phyloP scores from a whole-genome alignment of 2,888 invertebrate species.

The Nemoura dubitans region DNA sequence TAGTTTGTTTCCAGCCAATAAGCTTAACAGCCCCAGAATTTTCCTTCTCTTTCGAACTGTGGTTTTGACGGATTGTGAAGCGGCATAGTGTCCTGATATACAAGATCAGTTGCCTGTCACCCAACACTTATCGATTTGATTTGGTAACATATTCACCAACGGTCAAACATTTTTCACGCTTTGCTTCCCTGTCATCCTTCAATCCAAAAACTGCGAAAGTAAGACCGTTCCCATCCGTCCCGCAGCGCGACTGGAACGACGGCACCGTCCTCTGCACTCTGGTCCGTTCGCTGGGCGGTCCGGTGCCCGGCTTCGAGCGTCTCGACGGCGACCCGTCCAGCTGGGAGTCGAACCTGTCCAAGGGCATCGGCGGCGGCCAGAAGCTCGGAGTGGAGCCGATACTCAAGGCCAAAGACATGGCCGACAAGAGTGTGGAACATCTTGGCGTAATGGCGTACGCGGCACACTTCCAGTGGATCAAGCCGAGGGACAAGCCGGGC shows the following conservation, averaged over 20 bases:
- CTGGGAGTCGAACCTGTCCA: conserved; percentile 71
- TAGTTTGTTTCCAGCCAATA: too few relatives aligned
- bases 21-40: too few relatives aligned
- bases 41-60: too few relatives aligned
- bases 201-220: neutral
- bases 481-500: conserved; percentile 82
- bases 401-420: conserved; percentile 92
- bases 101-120: too few relatives aligned
- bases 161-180: too few relatives aligned
- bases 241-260: conserved; percentile 81
- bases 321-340: conserved; percentile 77
- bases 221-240: neutral
- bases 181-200: too few relatives aligned
- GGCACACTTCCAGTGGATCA: conserved; percentile 89
- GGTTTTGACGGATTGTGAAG: too few relatives aligned
- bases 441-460: conserved; percentile 98
- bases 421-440: conserved; percentile 94
- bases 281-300: conserved; percentile 88
- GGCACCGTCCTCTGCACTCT: conserved; percentile 88
- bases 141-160: too few relatives aligned
- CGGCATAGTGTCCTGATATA: too few relatives aligned
- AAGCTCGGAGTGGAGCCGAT: conserved; percentile 87
- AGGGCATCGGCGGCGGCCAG: conserved; percentile 73
- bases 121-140: too few relatives aligned
- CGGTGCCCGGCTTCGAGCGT: conserved; percentile 82